Evolutionary conservation across 2,888 invertebrate genomes (phyloP).

Genomic region (Caenorhabditis sinica): DNA sequence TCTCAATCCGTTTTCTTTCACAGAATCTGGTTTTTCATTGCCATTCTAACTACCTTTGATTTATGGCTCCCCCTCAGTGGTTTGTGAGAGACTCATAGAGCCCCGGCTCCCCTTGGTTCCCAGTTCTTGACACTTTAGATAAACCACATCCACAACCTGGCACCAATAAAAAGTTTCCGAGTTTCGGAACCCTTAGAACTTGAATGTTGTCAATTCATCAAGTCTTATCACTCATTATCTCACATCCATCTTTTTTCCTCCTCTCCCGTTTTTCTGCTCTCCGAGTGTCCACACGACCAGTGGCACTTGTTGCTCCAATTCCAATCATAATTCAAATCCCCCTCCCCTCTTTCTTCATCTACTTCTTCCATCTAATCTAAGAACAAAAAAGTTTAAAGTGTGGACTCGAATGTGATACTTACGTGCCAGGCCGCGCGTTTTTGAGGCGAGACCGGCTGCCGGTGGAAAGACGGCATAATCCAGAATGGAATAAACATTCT

Average conservation of each 20-base stretch:
- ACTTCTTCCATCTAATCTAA: slow-evolving; percentile 27
- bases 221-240: slow-evolving; percentile 38
- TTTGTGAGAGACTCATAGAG: slow-evolving; percentile 39
- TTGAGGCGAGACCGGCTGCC: slow-evolving; percentile 52
- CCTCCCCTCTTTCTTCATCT: slow-evolving; percentile 15
- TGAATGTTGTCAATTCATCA: slow-evolving; percentile 36
- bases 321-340: slow-evolving; percentile 59
- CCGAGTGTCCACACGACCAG: slow-evolving; percentile 12
- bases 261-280: not conserved
- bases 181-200: slow-evolving; percentile 50
- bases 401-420: slow-evolving; percentile 57
- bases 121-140: slow-evolving; percentile 42
- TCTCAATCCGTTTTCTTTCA: slow-evolving; percentile 6
- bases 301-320: slow-evolving; percentile 52
- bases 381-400: slow-evolving; percentile 59
- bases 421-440: slow-evolving; percentile 58
- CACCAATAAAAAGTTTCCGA: slow-evolving; percentile 21
- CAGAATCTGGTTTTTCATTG: slow-evolving; percentile 56
- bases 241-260: slow-evolving; percentile 2
- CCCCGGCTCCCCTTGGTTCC: slow-evolving; percentile 28
- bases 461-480: slow-evolving; percentile 43
- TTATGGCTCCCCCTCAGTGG: slow-evolving; percentile 55
- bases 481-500: slow-evolving; percentile 62
- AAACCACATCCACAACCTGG: slow-evolving; percentile 39
- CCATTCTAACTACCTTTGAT: slow-evolving; percentile 64